Conservation (phyloP, 2,113 vertebrate genomes). For the Mesitornis unicolor region DNA sequence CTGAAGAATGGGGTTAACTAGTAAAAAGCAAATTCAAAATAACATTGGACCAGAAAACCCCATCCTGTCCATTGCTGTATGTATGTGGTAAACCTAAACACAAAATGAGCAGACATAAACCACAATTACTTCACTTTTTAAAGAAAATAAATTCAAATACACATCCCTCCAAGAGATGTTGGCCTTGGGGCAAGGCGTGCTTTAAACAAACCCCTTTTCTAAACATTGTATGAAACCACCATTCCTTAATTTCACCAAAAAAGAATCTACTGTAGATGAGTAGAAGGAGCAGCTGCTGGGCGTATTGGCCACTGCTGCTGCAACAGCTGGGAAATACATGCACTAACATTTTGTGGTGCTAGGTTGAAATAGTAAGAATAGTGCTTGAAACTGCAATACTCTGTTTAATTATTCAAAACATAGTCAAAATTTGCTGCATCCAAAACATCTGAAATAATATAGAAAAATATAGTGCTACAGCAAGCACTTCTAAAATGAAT, state of each 20-base stretch:
- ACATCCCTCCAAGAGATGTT: background rate
- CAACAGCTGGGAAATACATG: background rate
- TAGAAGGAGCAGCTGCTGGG: background rate
- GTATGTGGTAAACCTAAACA: background rate
- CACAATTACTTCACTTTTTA: background rate
- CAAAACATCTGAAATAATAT: background rate
- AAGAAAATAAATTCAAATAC: background rate
- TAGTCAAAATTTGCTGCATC: background rate
- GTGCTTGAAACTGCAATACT: background rate
- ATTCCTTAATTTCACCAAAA: conserved; percentile 28
- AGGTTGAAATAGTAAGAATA: background rate
- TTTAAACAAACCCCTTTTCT: background rate
- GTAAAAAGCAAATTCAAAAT: background rate
- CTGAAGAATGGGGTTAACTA: background rate
- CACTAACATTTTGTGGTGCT: background rate
- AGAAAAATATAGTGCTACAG: background rate
- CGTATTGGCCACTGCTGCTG: background rate
- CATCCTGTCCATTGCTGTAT: background rate
- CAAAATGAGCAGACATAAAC: background rate
- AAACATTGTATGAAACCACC: background rate
- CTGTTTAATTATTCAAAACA: conserved; percentile 4
- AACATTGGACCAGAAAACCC: background rate
- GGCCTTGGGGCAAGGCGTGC: background rate
- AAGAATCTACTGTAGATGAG: background rate
- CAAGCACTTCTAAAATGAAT: background rate